Conservation (phyloP, 2,797 vertebrate species). For the Mycteria americana region DNA sequence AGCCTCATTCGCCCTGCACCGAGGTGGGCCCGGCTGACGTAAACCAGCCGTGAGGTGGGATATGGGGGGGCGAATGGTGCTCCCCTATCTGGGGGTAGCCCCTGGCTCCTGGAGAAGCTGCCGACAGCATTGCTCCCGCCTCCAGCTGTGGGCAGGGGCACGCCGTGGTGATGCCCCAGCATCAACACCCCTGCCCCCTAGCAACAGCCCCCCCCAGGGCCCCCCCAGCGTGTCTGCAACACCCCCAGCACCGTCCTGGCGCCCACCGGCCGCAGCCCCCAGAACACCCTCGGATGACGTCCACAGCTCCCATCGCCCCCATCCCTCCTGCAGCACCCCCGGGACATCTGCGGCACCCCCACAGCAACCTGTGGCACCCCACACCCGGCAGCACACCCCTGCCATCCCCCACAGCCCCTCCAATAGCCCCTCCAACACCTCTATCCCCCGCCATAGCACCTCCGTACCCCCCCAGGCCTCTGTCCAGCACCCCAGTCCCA, state of each 20-base stretch:
- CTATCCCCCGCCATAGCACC: background rate
- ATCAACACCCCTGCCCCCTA: background rate
- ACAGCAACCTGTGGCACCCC: background rate
- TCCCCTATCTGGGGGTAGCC: background rate
- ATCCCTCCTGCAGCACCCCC: background rate
- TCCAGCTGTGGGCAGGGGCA: background rate
- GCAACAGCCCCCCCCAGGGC: background rate
- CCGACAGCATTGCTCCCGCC: background rate
- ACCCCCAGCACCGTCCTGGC: background rate
- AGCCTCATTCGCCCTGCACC: background rate
- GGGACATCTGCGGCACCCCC: background rate
- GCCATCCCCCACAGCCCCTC: background rate
- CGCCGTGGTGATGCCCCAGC: background rate
- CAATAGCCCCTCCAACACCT: background rate
- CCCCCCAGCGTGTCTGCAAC: background rate
- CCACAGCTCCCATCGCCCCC: background rate
- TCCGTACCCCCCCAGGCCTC: background rate
- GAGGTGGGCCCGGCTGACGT: background rate
- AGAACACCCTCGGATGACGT: background rate
- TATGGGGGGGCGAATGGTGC: background rate
- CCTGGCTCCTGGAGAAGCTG: background rate
- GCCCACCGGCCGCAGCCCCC: background rate
- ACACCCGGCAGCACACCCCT: background rate
- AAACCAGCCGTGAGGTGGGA: background rate
- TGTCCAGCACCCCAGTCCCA: background rate